Conservation (phyloP, 2,888 invertebrate species). For the Exephanes ischioxanthus region DNA sequence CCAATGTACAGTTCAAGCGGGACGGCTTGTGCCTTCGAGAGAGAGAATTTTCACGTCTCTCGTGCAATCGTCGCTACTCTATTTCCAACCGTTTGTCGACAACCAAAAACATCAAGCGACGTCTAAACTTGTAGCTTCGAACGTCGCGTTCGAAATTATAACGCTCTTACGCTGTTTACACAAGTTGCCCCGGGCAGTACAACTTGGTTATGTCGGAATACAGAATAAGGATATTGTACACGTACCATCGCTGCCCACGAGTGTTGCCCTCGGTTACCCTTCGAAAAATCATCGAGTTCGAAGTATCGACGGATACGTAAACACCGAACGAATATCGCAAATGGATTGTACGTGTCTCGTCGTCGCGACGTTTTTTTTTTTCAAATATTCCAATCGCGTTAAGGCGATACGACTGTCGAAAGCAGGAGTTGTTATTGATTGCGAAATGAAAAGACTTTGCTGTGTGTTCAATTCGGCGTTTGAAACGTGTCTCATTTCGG, state of each 20-base stretch:
- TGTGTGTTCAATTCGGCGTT: not conserved
- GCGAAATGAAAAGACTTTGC: not conserved
- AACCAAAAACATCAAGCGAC: not conserved
- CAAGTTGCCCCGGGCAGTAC: constrained; percentile 72
- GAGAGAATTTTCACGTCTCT: constrained; percentile 42
- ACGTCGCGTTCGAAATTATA: constrained; percentile 46
- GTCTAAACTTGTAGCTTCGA: constrained; percentile 14
- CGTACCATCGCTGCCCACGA: constrained; percentile 48
- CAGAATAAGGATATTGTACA: constrained; percentile 50
- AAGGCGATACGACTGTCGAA: not conserved
- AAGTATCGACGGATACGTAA: constrained; percentile 24
- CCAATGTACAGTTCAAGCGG: constrained; percentile 83
- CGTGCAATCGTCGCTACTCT: not conserved
- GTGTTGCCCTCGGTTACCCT: constrained; percentile 35
- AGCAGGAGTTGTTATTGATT: not conserved
- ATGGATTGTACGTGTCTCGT: constrained; percentile 82
- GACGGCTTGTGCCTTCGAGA: constrained; percentile 72
- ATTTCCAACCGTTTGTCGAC: not conserved
- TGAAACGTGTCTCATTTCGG: not conserved
- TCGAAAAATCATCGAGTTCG: constrained; percentile 33
- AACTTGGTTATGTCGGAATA: constrained; percentile 80
- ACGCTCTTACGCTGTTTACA: constrained; percentile 56
- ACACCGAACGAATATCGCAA: constrained; percentile 62
- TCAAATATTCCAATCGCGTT: not conserved
- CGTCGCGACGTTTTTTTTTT: not conserved